Evolutionary conservation across 2,113 vertebrate species (phyloP).

Genomic region (Guaruba guarouba): DNA sequence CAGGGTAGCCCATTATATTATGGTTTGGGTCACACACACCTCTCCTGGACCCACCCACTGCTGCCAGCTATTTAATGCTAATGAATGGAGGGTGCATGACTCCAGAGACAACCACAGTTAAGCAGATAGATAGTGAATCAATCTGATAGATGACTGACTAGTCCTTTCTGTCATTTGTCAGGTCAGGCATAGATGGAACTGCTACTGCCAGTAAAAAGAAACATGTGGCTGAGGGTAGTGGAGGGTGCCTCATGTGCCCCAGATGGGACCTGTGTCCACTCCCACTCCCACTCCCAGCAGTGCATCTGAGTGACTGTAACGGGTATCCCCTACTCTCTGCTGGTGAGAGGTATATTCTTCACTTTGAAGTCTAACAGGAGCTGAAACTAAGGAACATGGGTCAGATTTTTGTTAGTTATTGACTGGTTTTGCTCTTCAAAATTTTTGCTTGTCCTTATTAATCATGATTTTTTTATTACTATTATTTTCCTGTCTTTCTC

Average conservation of each 20-base stretch:
- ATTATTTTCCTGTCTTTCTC: not conserved
- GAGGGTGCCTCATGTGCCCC: fast-evolving
- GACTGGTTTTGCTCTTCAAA: not conserved
- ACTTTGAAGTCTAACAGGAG: not conserved
- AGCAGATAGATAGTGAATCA: not conserved
- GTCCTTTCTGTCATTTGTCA: not conserved
- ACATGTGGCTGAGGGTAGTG: fast-evolving
- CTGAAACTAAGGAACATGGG: not conserved
- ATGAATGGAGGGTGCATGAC: not conserved
- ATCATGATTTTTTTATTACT: not conserved
- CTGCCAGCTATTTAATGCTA: not conserved
- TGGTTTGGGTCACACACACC: not conserved
- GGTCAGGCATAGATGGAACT: not conserved
- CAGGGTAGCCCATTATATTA: not conserved
- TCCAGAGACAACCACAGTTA: not conserved
- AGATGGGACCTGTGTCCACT: not conserved
- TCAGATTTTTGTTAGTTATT: not conserved
- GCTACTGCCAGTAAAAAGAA: not conserved
- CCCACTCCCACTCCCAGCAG: not conserved
- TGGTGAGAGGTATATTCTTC: not conserved
- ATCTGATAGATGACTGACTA: not conserved
- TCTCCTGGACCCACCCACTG: not conserved
- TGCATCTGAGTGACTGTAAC: not conserved
- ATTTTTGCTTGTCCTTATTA: not conserved
- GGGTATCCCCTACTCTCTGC: not conserved